Percentiles rank a stretch among this genome's conserved stretches.
Conservation (phyloP, 2,797 vertebrate genomes). For the Lepus townsendii region DNA sequence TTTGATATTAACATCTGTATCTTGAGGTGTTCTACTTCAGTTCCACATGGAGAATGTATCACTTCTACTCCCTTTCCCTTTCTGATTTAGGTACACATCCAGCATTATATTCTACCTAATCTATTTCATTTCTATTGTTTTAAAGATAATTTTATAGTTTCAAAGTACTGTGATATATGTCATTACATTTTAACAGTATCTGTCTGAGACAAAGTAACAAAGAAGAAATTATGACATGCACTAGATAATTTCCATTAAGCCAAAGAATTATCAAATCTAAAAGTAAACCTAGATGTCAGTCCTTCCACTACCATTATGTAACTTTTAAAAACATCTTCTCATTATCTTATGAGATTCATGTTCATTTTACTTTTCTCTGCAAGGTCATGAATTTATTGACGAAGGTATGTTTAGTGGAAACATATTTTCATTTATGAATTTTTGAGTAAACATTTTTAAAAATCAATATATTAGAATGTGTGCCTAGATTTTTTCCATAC, state of each 20-base stretch:
- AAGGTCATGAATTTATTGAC: neutral
- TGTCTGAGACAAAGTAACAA: neutral
- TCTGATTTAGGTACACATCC: fast-evolving
- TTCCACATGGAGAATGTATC: neutral
- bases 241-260: neutral
- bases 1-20: neutral
- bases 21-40: neutral
- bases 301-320: neutral
- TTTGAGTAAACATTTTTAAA: neutral
- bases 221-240: neutral
- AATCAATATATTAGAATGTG: neutral
- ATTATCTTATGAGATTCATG: neutral
- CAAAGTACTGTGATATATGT: neutral
- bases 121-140: neutral
- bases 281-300: neutral
- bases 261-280: neutral
- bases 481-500: neutral
- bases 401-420: neutral
- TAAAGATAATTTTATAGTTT: neutral
- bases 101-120: neutral
- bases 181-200: neutral
- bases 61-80: neutral
- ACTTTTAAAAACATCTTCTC: neutral
- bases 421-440: constrained; percentile 31
- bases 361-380: neutral